Base-by-base conservation (phyloP, 2,888 invertebrate genomes). In the Notodonta ziczac region DNA sequence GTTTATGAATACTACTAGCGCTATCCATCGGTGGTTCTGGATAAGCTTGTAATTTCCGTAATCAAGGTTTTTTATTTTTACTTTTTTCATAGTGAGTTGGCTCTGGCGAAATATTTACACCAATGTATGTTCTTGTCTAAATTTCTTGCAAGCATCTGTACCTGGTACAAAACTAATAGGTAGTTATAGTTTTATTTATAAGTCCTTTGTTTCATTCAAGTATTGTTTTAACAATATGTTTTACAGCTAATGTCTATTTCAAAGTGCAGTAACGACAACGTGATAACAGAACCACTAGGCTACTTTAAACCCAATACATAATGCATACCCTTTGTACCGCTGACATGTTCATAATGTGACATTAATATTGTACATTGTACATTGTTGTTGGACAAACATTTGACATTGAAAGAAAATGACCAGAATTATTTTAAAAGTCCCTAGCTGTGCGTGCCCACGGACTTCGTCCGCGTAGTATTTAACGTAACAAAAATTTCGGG, bases 181-280 rank as follows among this genome's bases (percentile, higher is more conserved):
- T 54, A 12, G 56, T 42, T 48, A 52, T 12, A 40, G 56, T 56
- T 56, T 56, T 56, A 59, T 53, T 50, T 13, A 44, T 42, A 10
- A 46, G 10, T 46, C 46, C 2, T n/a, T 13, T 13, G 46, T 46
- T 46, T 46, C 13, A n/a, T 42, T n/a, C 13, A 46, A 46, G 46
- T 46, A 46, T n/a, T 46, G 46, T 46, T 46, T 46, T 46, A 46
- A 46, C 46, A 46, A 46, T 46, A 46, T n/a, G 5, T 13, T n/a
- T n/a, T n/a, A 46, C 46, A n/a, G 46, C 46, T 46, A 46, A 46
- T 50, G 16, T 50, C 16, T 16, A 50, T 16, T 50, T 50, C 50
- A 16, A 50, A 16, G 50, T 50, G 50, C 10, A 16, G 8, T n/a
- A 50, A n/a, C 50, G 10, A 16, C 16, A 50, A 50, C 16, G 50